phyloP scores from a whole-genome alignment of 2,113 vertebrate genomes.

The Zosterops lateralis region DNA sequence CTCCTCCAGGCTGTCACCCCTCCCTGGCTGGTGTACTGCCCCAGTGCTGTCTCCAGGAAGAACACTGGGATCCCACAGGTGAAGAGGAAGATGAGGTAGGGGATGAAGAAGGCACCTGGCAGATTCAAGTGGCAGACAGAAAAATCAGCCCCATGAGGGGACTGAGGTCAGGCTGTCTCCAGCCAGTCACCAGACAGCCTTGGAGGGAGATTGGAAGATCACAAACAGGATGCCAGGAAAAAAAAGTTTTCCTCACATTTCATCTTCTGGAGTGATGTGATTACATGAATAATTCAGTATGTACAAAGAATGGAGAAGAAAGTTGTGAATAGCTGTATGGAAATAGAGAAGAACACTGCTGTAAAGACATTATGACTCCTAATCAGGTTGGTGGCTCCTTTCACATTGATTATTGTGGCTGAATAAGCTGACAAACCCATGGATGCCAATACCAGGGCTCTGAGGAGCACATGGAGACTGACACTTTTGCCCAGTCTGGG shows the following conservation, averaged over 20 bases:
- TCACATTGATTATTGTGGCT: neutral
- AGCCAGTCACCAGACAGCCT: neutral
- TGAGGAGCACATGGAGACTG: neutral
- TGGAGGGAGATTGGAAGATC: neutral
- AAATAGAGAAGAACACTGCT: neutral
- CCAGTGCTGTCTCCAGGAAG: constrained; percentile 87
- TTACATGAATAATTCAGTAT: neutral
- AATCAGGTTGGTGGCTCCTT: neutral
- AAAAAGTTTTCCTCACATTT: neutral
- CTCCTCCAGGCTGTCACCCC: constrained; percentile 89
- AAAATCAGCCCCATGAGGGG: neutral
- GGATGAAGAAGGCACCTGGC: constrained; percentile 93
- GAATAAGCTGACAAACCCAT: neutral
- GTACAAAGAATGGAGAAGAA: neutral
- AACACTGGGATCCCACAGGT: constrained; percentile 92
- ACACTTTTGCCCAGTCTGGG: neutral
- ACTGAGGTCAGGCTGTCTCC: neutral
- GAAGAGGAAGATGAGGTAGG: constrained; percentile 94
- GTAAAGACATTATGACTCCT: neutral
- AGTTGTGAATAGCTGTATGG: neutral
- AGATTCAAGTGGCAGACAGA: neutral
- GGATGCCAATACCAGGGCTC: neutral
- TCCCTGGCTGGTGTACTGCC: constrained; percentile 91
- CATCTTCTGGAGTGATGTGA: neutral
- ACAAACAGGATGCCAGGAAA: neutral